A percentile compares a stretch with the other conserved stretches of the same genome.
phyloP scores from a whole-genome alignment of 2,113 vertebrate species.

The Nycticorax nycticorax region DNA sequence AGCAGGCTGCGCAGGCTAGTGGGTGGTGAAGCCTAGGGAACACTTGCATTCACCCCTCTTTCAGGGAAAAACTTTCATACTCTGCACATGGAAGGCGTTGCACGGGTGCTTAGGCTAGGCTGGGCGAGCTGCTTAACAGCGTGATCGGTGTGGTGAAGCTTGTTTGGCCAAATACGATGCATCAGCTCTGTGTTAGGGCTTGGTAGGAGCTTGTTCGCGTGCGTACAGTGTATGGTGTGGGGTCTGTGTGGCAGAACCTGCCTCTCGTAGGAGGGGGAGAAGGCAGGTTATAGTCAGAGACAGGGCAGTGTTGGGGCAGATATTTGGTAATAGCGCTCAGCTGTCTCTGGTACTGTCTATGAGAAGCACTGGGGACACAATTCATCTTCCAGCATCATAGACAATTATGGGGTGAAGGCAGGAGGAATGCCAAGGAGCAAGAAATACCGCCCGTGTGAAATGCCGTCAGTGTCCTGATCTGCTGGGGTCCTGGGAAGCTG shows the following conservation, averaged over 20 bases:
- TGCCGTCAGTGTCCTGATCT: neutral
- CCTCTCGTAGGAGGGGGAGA: neutral
- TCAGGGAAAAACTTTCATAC: neutral
- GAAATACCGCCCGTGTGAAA: neutral
- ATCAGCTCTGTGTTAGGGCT: fast-evolving
- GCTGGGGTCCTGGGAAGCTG: neutral
- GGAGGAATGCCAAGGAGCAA: neutral
- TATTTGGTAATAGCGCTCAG: neutral
- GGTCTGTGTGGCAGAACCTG: neutral
- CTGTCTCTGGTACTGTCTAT: neutral
- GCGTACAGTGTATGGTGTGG: fast-evolving
- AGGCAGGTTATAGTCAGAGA: neutral
- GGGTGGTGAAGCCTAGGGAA: neutral
- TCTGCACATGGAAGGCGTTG: neutral
- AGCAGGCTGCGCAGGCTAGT: neutral
- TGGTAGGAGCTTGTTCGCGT: fast-evolving
- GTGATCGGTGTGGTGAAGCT: neutral
- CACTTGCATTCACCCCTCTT: fast-evolving
- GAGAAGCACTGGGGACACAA: neutral
- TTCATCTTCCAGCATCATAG: neutral
- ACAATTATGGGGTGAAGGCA: neutral
- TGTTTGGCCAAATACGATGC: neutral
- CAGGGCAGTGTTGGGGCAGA: neutral
- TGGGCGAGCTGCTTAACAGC: neutral
- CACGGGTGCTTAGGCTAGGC: neutral